Conservation (phyloP, 2,797 vertebrate species). For the Champsocephalus esox region DNA sequence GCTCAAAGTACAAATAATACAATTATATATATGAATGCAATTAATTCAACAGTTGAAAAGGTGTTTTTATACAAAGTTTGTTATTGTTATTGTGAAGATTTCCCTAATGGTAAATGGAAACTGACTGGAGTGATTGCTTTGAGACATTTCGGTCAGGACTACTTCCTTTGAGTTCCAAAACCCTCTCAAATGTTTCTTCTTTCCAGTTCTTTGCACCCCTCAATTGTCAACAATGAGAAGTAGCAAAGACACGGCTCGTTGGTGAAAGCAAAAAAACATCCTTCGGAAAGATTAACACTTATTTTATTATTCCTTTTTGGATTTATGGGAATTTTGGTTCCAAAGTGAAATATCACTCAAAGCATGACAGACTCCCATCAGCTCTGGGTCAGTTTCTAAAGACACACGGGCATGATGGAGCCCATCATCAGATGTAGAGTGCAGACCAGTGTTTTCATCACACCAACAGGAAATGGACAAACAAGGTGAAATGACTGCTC, state of each 20-base stretch:
- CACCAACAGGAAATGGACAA: slow-evolving; percentile 63
- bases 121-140: not conserved
- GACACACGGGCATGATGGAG: slow-evolving; percentile 32
- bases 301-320: not conserved
- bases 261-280: not conserved
- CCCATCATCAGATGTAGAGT: slow-evolving; percentile 30
- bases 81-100: slow-evolving; percentile 6
- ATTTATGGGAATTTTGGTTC: not conserved
- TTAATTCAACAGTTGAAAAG: not conserved
- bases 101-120: not conserved
- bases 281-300: not conserved
- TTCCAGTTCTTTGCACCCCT: not conserved
- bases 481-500: slow-evolving; percentile 60
- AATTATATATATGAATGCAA: no score
- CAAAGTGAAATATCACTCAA: slow-evolving; percentile 40
- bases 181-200: not conserved
- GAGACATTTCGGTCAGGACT: not conserved
- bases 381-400: slow-evolving; percentile 40
- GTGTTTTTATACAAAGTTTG: not conserved
- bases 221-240: not conserved
- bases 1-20: not conserved
- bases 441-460: slow-evolving; percentile 53
- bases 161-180: slow-evolving; percentile 12
- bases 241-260: not conserved
- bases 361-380: slow-evolving; percentile 28